A percentile compares a stretch with the other conserved stretches of the same genome.
Conservation (phyloP, 2,113 vertebrate species). For the Progne subis region DNA sequence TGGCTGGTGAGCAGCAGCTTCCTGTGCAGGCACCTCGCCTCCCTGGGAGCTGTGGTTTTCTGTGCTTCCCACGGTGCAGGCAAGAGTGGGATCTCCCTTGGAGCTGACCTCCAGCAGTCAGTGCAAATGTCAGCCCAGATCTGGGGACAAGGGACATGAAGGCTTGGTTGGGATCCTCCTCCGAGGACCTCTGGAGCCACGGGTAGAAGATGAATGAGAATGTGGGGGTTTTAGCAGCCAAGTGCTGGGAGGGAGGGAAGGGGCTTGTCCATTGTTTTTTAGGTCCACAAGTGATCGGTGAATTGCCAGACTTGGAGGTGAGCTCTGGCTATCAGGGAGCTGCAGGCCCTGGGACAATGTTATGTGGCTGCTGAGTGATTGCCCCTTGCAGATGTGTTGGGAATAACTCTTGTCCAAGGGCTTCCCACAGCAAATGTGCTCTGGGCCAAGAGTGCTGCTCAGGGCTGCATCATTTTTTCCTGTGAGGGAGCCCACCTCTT, state of each 20-base stretch:
- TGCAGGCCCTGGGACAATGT: not conserved
- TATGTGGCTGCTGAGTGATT: not conserved
- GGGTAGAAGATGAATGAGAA: not conserved
- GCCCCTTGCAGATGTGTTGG: not conserved
- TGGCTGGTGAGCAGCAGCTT: not conserved
- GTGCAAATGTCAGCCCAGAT: not conserved
- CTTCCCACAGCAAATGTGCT: not conserved
- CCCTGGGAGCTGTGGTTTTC: not conserved
- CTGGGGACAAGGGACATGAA: not conserved
- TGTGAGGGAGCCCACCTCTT: not conserved
- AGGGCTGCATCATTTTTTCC: not conserved
- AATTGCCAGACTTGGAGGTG: not conserved
- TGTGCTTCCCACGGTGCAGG: not conserved
- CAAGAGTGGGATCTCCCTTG: not conserved
- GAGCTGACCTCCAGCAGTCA: not conserved
- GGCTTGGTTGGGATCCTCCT: not conserved
- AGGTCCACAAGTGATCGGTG: not conserved
- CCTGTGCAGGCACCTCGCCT: rapidly evolving
- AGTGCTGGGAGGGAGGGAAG: not conserved
- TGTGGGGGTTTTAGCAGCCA: not conserved
- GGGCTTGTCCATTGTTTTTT: not conserved
- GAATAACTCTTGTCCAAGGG: not conserved
- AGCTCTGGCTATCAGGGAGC: not conserved
- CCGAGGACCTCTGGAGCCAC: not conserved
- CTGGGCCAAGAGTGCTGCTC: not conserved